phyloP scores from a whole-genome alignment of 2,888 invertebrate species.

The Idaea aversata region DNA sequence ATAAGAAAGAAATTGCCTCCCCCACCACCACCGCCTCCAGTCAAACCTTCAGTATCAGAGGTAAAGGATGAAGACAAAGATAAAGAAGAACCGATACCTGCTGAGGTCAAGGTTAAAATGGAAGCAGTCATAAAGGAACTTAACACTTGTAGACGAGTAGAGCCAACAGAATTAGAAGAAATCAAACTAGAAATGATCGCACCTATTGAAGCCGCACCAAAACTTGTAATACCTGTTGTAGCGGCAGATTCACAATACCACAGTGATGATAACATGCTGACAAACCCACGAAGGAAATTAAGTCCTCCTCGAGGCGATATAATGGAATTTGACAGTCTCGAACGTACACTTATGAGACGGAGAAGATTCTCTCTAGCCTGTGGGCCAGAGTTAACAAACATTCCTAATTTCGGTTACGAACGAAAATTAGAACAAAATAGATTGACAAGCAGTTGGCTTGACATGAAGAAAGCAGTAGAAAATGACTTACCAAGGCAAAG shows the following conservation, averaged over 20 bases:
- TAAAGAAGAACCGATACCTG: slow-evolving; percentile 60
- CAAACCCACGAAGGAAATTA: slow-evolving; percentile 47
- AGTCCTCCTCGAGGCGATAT: slow-evolving; percentile 42
- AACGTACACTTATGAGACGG: slow-evolving; percentile 51
- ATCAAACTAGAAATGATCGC: slow-evolving; percentile 50
- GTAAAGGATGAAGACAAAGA: slow-evolving; percentile 13
- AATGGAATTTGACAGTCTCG: slow-evolving; percentile 66
- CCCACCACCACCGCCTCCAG: slow-evolving; percentile 69
- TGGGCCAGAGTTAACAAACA: slow-evolving; percentile 68
- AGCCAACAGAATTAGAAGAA: slow-evolving; percentile 54
- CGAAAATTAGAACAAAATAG: slow-evolving; percentile 50
- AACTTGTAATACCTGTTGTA: slow-evolving; percentile 68
- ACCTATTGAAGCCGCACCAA: slow-evolving; percentile 47
- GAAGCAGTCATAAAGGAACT: slow-evolving; percentile 82
- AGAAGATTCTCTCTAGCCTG: slow-evolving; percentile 68
- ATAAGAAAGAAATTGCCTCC: slow-evolving; percentile 70
- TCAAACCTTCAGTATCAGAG: slow-evolving; percentile 31
- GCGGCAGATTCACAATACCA: slow-evolving; percentile 68
- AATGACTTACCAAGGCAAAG: slow-evolving; percentile 45
- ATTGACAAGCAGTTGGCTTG: slow-evolving; percentile 67
- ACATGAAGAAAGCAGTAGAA: slow-evolving; percentile 52
- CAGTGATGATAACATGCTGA: slow-evolving; percentile 60
- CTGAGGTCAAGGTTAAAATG: slow-evolving; percentile 81
- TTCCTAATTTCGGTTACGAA: slow-evolving; percentile 42
- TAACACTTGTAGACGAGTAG: slow-evolving; percentile 63